Evolutionary conservation across 2,888 invertebrate species (phyloP).

Genomic region (Cyaniris semiargus): DNA sequence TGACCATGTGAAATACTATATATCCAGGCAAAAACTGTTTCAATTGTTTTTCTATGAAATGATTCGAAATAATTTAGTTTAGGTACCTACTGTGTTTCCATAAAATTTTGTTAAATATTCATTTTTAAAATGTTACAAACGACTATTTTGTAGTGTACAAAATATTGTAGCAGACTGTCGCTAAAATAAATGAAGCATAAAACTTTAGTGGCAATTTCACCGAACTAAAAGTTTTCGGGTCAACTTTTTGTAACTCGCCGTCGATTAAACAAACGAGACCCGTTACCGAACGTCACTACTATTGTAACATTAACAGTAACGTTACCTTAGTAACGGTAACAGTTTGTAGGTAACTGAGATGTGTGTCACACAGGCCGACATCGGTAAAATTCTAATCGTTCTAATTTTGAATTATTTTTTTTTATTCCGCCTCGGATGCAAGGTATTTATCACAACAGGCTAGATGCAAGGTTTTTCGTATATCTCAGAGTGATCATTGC

Average conservation of each 20-base stretch:
- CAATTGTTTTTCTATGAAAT: background rate
- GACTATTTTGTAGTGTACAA: background rate
- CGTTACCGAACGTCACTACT: slow-evolving; percentile 21
- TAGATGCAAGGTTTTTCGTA: background rate
- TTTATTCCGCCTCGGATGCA: background rate
- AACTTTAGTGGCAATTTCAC: background rate
- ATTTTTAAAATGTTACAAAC: background rate
- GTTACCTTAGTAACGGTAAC: slow-evolving; percentile 24
- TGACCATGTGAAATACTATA: background rate
- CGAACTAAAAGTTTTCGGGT: slow-evolving; percentile 15
- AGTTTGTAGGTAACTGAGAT: background rate
- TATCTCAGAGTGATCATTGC: slow-evolving; percentile 1
- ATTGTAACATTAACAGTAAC: slow-evolving; percentile 21
- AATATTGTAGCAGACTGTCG: background rate
- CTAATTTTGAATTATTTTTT: background rate
- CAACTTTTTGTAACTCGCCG: background rate
- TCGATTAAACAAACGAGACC: slow-evolving; percentile 9
- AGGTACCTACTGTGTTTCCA: background rate
- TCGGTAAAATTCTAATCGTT: background rate
- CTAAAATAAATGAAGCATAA: background rate
- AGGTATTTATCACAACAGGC: background rate
- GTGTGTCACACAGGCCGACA: background rate
- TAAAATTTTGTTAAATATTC: background rate
- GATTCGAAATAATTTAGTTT: background rate
- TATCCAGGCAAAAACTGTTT: background rate